Evolutionary conservation across 2,797 vertebrate species (phyloP).

Genomic region (Gymnopithys bicolor): DNA sequence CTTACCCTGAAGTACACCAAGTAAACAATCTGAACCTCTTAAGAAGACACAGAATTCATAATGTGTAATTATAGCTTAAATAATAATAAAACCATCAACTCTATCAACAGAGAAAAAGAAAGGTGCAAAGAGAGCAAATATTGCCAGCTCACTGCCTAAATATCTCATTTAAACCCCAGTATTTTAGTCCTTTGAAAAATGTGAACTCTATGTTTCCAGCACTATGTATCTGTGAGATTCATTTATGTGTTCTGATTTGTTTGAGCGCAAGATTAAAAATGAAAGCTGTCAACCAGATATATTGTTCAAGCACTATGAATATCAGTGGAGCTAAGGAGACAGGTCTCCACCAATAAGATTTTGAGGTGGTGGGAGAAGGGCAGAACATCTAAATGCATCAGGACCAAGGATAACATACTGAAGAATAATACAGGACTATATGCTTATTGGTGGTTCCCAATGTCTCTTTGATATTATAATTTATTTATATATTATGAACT

Average conservation of each 20-base stretch:
- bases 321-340: neutral
- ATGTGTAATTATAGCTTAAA: neutral
- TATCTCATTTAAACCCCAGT: neutral
- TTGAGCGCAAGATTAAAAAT: neutral
- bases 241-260: neutral
- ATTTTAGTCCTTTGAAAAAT: neutral
- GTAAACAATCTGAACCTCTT: fast-evolving
- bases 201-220: neutral
- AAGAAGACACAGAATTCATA: neutral
- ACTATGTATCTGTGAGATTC: neutral
- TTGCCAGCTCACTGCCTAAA: neutral
- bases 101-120: neutral
- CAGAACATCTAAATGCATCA: neutral
- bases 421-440: neutral
- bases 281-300: neutral
- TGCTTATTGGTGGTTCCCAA: neutral
- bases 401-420: neutral
- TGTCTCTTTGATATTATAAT: neutral
- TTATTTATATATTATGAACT: neutral
- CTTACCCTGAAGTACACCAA: neutral
- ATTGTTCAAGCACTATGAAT: neutral
- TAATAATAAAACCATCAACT: neutral
- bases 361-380: neutral
- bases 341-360: neutral
- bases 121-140: neutral